Base-by-base conservation (phyloP, 1,140 invertebrate genomes). In the Proctacanthus coquilletti region DNA sequence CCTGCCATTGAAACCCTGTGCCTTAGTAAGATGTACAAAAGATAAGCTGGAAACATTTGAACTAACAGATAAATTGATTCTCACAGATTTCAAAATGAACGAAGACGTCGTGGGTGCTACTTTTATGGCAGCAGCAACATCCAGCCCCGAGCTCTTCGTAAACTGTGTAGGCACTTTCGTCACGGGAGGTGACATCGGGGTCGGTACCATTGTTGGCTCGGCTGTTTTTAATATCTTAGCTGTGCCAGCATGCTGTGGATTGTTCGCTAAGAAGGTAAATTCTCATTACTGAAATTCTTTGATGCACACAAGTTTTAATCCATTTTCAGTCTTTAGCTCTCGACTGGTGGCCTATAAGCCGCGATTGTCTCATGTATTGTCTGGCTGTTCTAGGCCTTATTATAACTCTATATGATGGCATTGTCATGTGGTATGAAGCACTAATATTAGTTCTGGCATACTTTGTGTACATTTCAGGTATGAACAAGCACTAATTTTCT, bases 131-230 rank as follows among this genome's bases (percentile, higher is more conserved):
- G 80, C 82, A 1, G 87, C 87, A 1, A 89, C 85, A 5, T 89
- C 85, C 18, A 81, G 84, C n/a, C 87, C 89, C 1, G 89, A 94
- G 62, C 70, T 95, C 10, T 93, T 92, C 60, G 84, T 89, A n/a
- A 86, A 85, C 51, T 72, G 84, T 34, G 80, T 93, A 42, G 87
- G 85, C 23, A 85, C 84, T 2, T 87, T 87, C 45, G 73, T 87
- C 45, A 85, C 82, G 0, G 71, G 85, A 52, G 81, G 81, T 15
- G 83, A 87, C 52, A 78, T 87, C 38, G 84, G 84, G 3, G 71
- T 86, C 13, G 84, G 86, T 11, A 87, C 87, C 11, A 84, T 93
- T 42, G 84, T 93, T 3, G 89, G 88, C 5, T 89, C 84, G 5
- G 86, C 88, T 4, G 85, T 93, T 10, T 93, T 93, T 63, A 94